Evolutionary conservation across 2,113 vertebrate species (phyloP), one percentile per base, ranked within the genome.

Genomic region (Tonatia bakeri): DNA sequence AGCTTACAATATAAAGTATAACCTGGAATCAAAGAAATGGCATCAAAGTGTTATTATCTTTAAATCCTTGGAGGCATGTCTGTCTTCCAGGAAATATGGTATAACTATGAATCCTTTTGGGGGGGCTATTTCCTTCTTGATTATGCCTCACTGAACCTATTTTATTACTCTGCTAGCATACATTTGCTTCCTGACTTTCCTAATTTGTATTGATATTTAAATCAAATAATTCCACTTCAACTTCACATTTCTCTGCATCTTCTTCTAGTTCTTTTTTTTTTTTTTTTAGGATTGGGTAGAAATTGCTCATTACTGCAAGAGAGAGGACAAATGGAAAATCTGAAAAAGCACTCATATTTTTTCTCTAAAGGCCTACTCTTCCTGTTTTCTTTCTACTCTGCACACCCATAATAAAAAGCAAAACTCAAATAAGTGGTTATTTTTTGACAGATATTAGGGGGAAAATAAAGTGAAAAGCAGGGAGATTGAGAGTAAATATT

Each of bases 141-240:
- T 93, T 64, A 79, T 72, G 45, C 36, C 52, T 85, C 81, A 85
- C 43, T 82, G 67, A 54, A 31, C 14, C 38, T 26, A 28, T 24
- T 77, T 20, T 81, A 59, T 26, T 50, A 84, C 17, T 59, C 47
- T 33, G 8, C 14, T 72, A 16, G 9, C 26, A 69, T 38, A 83
- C 3, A 50, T 83, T 75, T 50, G 2, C 67, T 95, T 91, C 33
- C 15, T 87, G 40, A 19, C 14, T 91, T 97, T 86, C 5, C 31
- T 67, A 36, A 77, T 96, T 79, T 81, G 85, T 81, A 54, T n/a
- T 73, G 19, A 82, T 82, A 92, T 76, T 90, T 95, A 72, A 82
- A 86, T 91, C 36, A 90, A 92, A 73, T 40, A 61, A 83, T 65
- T 76, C 40, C 22, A 72, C 12, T 94, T 88, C 52, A 80, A 83